A percentile compares a stretch with the other conserved stretches of the same genome.
phyloP scores from a whole-genome alignment of 2,113 vertebrate species.

The Notiomystis cincta region DNA sequence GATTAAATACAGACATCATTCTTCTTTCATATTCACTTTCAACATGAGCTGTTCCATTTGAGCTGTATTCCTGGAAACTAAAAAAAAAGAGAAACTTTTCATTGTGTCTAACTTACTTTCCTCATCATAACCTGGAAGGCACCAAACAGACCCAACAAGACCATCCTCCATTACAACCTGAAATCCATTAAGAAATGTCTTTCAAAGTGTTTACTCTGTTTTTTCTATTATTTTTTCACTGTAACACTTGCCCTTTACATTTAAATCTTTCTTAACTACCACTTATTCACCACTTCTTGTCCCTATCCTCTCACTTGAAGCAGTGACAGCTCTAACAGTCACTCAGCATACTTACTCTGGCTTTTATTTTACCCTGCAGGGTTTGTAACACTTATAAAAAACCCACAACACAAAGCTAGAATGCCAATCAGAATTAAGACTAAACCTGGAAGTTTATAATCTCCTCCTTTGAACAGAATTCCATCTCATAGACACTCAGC shows the following conservation, averaged over 20 bases:
- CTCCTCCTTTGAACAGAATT: neutral
- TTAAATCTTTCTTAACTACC: neutral
- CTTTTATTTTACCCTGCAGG: neutral
- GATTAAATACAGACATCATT: constrained; percentile 93
- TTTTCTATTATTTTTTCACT: neutral
- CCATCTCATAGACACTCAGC: neutral
- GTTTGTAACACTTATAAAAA: neutral
- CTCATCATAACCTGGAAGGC: neutral
- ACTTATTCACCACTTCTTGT: neutral
- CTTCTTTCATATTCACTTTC: constrained; percentile 93
- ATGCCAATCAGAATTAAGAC: neutral
- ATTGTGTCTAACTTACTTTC: neutral
- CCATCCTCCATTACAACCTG: neutral
- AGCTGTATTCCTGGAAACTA: constrained; percentile 91
- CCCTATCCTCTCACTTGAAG: neutral
- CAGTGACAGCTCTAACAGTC: neutral
- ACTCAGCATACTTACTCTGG: neutral
- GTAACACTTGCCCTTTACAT: neutral
- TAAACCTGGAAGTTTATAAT: neutral
- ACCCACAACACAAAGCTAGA: neutral
- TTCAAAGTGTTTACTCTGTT: neutral
- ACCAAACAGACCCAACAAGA: neutral
- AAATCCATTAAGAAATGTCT: neutral
- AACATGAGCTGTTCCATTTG: constrained; percentile 78
- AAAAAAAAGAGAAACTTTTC: neutral